Conservation (phyloP, 2,797 vertebrate genomes). For the Meriones psammophilus region DNA sequence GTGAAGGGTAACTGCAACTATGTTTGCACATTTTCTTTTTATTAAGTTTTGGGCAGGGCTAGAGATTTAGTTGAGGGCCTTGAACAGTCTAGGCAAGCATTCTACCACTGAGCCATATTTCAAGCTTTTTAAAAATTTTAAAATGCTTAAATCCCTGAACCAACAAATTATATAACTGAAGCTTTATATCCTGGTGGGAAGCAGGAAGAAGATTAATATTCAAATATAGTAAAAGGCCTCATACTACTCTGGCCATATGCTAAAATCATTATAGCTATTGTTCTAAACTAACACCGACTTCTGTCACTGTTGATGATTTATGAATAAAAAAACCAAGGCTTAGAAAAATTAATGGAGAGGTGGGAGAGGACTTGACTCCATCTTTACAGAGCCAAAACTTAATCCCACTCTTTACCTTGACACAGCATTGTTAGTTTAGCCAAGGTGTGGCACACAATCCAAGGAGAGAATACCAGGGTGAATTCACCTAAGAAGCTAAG, state of each 20-base stretch:
- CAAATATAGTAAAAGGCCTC: background rate
- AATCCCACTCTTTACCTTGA: background rate
- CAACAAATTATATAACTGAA: background rate
- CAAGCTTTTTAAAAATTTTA: background rate
- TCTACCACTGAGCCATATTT: background rate
- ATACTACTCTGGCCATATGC: background rate
- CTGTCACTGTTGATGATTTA: background rate
- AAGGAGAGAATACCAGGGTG: background rate
- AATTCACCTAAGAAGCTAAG: conserved; percentile 34
- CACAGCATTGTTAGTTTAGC: background rate
- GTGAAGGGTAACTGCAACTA: background rate
- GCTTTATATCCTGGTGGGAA: background rate
- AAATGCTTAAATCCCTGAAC: background rate
- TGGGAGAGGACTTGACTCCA: background rate
- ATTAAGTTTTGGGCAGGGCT: background rate
- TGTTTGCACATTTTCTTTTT: background rate
- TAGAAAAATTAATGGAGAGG: background rate
- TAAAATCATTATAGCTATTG: background rate
- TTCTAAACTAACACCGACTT: conserved; percentile 28
- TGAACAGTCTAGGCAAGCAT: background rate
- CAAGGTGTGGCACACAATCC: background rate
- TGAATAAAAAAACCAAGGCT: conserved; percentile 11
- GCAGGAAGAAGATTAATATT: background rate
- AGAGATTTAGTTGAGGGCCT: background rate
- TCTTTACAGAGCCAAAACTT: background rate